A percentile compares a stretch with the other conserved stretches of the same genome.
Conservation (phyloP, 2,797 vertebrate species). For the Tauraco hartlaubi region DNA sequence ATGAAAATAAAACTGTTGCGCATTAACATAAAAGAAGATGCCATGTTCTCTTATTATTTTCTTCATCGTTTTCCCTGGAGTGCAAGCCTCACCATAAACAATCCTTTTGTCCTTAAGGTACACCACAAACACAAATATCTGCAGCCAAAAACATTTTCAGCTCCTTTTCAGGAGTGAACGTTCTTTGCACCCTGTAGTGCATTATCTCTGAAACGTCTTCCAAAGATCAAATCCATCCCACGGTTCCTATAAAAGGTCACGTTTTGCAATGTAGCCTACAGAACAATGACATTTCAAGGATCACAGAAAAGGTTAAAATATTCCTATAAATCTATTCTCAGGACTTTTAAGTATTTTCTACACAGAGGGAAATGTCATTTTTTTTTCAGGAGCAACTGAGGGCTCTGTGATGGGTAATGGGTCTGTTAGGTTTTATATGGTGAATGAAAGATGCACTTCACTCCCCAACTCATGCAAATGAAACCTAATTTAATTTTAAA, state of each 20-base stretch:
- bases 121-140: constrained; percentile 3
- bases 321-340: constrained; percentile 87
- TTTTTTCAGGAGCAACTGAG: constrained; percentile 64
- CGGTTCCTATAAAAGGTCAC: constrained; percentile 87
- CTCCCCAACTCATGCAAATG: constrained; percentile 24
- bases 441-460: constrained; percentile 27
- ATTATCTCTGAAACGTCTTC: constrained; percentile 79
- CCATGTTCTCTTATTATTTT: not conserved
- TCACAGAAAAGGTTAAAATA: constrained; percentile 93
- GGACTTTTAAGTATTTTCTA: constrained; percentile 82
- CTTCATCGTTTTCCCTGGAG: not conserved
- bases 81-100: not conserved
- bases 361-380: constrained; percentile 80
- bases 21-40: constrained; percentile 10
- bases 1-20: not conserved
- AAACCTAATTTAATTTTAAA: constrained; percentile 68
- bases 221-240: constrained; percentile 82
- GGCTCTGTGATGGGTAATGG: constrained; percentile 52
- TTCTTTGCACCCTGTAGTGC: constrained; percentile 65
- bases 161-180: constrained; percentile 25
- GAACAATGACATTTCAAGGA: constrained; percentile 92
- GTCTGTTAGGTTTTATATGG: constrained; percentile 20
- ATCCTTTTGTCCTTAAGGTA: constrained; percentile 7
- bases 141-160: constrained; percentile 39
- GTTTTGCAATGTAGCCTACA: constrained; percentile 84